Conservation (phyloP, 2,113 vertebrate genomes). For the Microtus ochrogaster region DNA sequence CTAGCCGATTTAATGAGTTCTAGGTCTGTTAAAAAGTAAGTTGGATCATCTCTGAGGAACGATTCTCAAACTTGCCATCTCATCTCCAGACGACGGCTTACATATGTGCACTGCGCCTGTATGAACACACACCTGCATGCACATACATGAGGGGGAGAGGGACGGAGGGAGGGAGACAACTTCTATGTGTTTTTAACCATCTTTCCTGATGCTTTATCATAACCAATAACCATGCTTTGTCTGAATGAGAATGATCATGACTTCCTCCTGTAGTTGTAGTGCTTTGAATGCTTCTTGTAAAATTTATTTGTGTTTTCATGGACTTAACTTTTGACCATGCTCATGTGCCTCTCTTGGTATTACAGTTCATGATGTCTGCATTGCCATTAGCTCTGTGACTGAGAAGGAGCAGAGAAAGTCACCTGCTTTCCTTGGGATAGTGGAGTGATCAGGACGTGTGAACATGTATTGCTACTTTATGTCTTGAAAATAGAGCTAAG, state of each 20-base stretch:
- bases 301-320: background rate
- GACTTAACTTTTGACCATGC: background rate
- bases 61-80: background rate
- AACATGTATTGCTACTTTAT: background rate
- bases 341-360: background rate
- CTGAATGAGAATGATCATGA: background rate
- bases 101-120: background rate
- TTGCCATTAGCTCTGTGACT: background rate
- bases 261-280: background rate
- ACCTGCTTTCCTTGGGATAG: conserved; percentile 1
- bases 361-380: background rate
- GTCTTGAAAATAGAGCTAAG: conserved; percentile 4
- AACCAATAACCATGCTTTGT: background rate
- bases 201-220: background rate
- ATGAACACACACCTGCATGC: background rate
- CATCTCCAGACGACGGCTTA: background rate
- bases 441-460: background rate
- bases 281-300: conserved; percentile 1
- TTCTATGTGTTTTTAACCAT: background rate
- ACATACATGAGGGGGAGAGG: background rate
- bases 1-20: background rate
- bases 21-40: background rate
- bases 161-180: background rate
- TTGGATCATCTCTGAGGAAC: background rate
- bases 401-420: background rate